Percentiles rank a stretch among this genome's conserved stretches.
These are phyloP conservation scores for Poecile atricapillus DNA, from an alignment of 2,113 vertebrate genomes.

Conservation along the genomic window DNA sequence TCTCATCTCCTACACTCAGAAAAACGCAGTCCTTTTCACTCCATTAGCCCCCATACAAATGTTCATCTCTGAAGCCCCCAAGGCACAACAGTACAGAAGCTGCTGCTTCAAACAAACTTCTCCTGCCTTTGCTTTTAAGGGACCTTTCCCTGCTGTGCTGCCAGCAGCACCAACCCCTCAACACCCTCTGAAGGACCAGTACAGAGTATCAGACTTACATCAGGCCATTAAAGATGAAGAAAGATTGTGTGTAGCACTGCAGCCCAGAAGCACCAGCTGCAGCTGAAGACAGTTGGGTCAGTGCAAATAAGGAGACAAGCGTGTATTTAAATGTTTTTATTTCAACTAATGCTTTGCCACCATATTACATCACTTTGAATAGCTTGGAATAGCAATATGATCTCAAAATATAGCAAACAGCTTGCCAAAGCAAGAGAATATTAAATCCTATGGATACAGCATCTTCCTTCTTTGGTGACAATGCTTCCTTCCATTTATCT, in stretches of 20 bases:
- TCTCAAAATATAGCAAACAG: conserved; percentile 76
- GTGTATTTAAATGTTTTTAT: conserved; percentile 73
- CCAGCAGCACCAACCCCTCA: neutral
- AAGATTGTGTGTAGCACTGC: neutral
- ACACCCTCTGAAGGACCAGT: neutral
- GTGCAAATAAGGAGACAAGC: neutral
- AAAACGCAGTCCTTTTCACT: neutral
- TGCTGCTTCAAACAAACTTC: neutral
- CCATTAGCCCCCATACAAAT: neutral
- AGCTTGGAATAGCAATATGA: conserved; percentile 73
- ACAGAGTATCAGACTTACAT: neutral
- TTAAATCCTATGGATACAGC: conserved; percentile 67
- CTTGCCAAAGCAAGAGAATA: conserved; percentile 76
- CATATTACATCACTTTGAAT: conserved; percentile 75
- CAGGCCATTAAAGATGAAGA: neutral
- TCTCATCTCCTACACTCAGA: neutral
- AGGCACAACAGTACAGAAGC: neutral
- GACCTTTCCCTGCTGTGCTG: neutral
- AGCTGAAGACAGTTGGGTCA: neutral
- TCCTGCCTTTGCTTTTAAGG: neutral
- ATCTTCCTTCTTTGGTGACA: conserved; percentile 70
- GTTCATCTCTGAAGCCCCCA: neutral
- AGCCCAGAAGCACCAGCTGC: neutral
- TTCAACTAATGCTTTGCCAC: conserved; percentile 74
- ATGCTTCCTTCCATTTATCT: conserved; percentile 50